Conservation (phyloP, 2,113 vertebrate species). For the Astatoreochromis straeleni region DNA sequence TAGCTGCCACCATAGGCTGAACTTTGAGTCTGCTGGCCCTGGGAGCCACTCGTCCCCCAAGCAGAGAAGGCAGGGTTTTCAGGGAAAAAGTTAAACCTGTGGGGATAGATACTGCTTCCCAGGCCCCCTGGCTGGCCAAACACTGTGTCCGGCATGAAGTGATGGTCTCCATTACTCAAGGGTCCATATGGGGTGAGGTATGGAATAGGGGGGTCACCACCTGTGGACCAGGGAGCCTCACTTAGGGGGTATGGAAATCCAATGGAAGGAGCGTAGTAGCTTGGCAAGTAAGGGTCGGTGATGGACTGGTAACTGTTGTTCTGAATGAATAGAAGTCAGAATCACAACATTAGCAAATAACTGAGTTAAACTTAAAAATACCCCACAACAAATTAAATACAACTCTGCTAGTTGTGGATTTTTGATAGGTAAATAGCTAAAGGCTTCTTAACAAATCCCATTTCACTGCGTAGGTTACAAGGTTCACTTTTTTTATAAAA, state of each 20-base stretch:
- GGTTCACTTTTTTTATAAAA: background rate
- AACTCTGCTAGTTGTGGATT: background rate
- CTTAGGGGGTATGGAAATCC: conserved; percentile 93
- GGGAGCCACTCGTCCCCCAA: conserved; percentile 90
- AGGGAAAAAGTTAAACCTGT: conserved; percentile 94
- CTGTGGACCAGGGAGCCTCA: conserved; percentile 94
- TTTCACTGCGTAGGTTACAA: background rate
- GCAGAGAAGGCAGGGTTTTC: conserved; percentile 94
- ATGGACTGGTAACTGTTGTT: conserved; percentile 95
- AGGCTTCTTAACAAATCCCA: background rate
- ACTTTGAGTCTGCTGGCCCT: conserved; percentile 91
- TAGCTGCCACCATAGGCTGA: conserved; percentile 92
- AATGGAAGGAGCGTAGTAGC: conserved; percentile 94
- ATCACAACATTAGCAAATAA: conserved; percentile 6
- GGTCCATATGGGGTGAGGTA: conserved; percentile 94
- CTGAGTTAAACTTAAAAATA: background rate
- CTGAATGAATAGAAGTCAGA: conserved; percentile 61
- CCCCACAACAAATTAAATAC: background rate
- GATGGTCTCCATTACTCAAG: conserved; percentile 92
- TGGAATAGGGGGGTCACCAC: conserved; percentile 90
- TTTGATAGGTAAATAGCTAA: background rate
- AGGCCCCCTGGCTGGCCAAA: conserved; percentile 92
- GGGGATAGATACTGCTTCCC: conserved; percentile 89
- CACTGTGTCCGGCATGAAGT: conserved; percentile 91
- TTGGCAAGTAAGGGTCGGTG: conserved; percentile 92